These are phyloP conservation scores for Sinocyclocheilus maitianheensis DNA, from an alignment of 2,113 vertebrate genomes.

Conservation along the genomic window DNA sequence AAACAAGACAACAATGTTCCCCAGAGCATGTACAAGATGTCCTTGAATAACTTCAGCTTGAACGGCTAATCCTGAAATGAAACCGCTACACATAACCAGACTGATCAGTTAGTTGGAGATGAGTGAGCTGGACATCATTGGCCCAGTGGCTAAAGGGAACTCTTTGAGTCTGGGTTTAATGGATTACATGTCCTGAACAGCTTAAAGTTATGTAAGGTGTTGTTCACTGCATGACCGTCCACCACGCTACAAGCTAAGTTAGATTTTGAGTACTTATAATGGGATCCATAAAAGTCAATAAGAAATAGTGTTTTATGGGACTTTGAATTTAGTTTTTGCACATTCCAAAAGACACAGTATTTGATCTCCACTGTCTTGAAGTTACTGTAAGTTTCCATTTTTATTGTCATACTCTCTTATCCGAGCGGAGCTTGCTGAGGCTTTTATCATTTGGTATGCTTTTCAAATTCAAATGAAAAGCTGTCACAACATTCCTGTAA, in stretches of 20 bases:
- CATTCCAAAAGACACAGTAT: neutral
- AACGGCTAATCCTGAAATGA: conserved; percentile 1
- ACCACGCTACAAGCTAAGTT: neutral
- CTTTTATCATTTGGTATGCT: conserved; percentile 17
- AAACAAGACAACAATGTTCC: neutral
- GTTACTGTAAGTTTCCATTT: conserved; percentile 24
- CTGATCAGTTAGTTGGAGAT: conserved; percentile 14
- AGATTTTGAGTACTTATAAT: neutral
- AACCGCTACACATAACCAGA: neutral
- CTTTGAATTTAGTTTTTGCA: neutral
- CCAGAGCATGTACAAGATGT: neutral
- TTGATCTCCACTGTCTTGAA: neutral
- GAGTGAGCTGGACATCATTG: neutral
- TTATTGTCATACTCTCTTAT: neutral
- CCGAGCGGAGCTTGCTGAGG: neutral
- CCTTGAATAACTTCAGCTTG: neutral
- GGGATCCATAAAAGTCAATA: neutral
- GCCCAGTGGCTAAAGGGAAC: neutral
- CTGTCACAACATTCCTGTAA: conserved; percentile 43
- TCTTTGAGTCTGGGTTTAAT: conserved; percentile 4
- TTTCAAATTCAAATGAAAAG: conserved; percentile 48
- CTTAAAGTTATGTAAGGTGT: conserved; percentile 12
- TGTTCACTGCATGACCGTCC: neutral
- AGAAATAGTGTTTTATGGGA: neutral
- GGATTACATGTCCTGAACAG: conserved; percentile 35